Conservation (phyloP, 2,113 vertebrate genomes). For the Nycticryphes semicollaris region DNA sequence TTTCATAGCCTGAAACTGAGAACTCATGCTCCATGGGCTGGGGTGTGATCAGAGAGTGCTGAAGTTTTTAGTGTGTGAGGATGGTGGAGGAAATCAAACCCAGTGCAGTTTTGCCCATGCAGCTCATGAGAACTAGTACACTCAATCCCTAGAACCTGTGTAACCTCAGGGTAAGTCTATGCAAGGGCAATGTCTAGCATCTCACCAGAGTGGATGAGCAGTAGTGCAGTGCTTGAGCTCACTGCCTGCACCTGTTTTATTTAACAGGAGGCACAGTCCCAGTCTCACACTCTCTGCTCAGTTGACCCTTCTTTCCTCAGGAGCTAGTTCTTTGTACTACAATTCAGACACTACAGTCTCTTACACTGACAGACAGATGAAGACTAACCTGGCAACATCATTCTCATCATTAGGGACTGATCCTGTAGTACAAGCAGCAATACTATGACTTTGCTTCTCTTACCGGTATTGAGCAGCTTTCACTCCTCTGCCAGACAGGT, state of each 20-base stretch:
- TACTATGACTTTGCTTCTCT: not conserved
- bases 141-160: not conserved
- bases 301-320: not conserved
- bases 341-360: not conserved
- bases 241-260: not conserved
- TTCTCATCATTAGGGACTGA: not conserved
- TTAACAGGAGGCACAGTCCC: not conserved
- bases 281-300: not conserved
- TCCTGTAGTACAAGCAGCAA: not conserved
- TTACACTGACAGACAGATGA: not conserved
- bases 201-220: not conserved
- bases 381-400: not conserved
- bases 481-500: conserved; percentile 77
- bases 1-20: not conserved
- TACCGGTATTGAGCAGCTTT: conserved; percentile 79
- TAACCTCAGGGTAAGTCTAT: not conserved
- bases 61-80: not conserved
- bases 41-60: not conserved
- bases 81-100: not conserved
- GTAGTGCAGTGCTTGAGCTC: not conserved
- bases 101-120: not conserved
- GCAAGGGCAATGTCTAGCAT: not conserved
- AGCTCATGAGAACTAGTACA: not conserved
- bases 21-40: not conserved
- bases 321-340: not conserved